phyloP scores from a whole-genome alignment of 1,140 invertebrate genomes.

The Cylas formicarius region DNA sequence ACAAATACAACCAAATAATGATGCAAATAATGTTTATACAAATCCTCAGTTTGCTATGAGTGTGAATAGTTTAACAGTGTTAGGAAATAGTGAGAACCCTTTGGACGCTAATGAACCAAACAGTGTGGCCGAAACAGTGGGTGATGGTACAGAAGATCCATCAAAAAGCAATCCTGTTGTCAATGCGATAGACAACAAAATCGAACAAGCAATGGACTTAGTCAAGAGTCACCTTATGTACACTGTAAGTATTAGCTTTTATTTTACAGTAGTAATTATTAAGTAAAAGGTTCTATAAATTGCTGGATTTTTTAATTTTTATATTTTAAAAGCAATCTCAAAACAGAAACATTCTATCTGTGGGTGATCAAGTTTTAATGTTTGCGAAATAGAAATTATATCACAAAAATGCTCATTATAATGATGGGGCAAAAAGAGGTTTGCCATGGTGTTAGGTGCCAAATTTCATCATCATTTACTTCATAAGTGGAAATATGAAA shows the following conservation, averaged over 20 bases:
- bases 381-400: too few species aligned
- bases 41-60: slow-evolving; percentile 36
- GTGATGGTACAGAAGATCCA: slow-evolving; percentile 33
- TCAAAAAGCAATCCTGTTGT: slow-evolving; percentile 40
- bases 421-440: too few species aligned
- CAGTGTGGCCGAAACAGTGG: slow-evolving; percentile 21
- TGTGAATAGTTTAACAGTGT: slow-evolving; percentile 32
- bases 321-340: too few species aligned
- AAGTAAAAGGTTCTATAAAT: too few species aligned
- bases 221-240: slow-evolving; percentile 67
- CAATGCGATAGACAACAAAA: slow-evolving; percentile 60
- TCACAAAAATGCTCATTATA: too few species aligned
- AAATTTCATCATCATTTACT: too few species aligned
- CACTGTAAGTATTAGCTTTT: slow-evolving; percentile 44
- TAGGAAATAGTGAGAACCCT: slow-evolving; percentile 24
- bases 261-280: too few species aligned
- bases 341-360: too few species aligned
- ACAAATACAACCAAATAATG: slow-evolving; percentile 23
- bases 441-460: too few species aligned
- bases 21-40: slow-evolving; percentile 33
- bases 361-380: too few species aligned
- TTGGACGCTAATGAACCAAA: slow-evolving; percentile 21
- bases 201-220: slow-evolving; percentile 65
- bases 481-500: too few species aligned
- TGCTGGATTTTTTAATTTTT: too few species aligned